Percentiles rank a stretch among this genome's conserved stretches.
These are phyloP conservation scores for Platysternon megacephalum DNA, from an alignment of 2,113 vertebrate genomes.

Conservation along the genomic window DNA sequence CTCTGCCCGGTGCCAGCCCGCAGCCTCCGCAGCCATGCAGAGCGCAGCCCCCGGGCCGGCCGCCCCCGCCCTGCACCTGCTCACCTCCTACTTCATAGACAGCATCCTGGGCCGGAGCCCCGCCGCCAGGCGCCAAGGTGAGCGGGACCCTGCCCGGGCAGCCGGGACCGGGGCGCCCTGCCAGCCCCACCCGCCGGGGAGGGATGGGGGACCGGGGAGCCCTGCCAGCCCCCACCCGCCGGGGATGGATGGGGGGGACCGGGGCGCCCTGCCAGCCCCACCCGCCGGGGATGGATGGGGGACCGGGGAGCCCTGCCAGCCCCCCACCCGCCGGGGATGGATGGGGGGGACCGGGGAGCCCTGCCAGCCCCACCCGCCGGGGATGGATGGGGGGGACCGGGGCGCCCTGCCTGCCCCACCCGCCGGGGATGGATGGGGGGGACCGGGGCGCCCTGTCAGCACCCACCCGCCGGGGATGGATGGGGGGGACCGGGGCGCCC, in stretches of 20 bases:
- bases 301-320: neutral
- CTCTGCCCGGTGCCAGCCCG: neutral
- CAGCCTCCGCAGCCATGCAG: slow-evolving; percentile 59
- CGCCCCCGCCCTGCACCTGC: slow-evolving; percentile 52
- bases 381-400: neutral
- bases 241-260: neutral
- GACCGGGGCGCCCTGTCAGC: neutral
- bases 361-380: neutral
- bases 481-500: neutral
- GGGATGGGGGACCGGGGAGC: too few species aligned
- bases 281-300: too few species aligned
- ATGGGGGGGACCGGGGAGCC: too few species aligned
- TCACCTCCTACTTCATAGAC: slow-evolving; percentile 76
- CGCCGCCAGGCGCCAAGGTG: slow-evolving; percentile 10
- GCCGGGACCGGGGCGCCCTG: neutral
- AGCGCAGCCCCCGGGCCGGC: neutral
- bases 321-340: neutral
- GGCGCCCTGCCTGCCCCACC: neutral
- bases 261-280: too few species aligned
- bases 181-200: neutral
- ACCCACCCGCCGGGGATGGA: neutral
- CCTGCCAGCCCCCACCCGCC: neutral
- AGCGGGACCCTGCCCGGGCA: neutral
- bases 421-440: neutral
- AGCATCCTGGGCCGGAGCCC: slow-evolving; percentile 49